Conservation (phyloP, 2,888 invertebrate genomes). For the Itoplectis maculator region DNA sequence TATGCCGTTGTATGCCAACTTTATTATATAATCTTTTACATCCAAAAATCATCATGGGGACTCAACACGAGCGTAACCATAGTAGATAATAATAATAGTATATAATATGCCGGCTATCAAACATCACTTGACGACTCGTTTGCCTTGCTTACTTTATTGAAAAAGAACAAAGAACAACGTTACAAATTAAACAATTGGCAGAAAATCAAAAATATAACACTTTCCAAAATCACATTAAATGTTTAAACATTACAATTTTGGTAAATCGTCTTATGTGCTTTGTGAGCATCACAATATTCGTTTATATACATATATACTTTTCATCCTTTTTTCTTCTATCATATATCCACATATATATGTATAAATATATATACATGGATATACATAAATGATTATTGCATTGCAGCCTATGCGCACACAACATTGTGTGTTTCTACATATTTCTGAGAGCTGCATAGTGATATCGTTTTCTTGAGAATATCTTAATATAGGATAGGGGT, state of each 20-base stretch:
- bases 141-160: slow-evolving; percentile 83
- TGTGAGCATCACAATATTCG: slow-evolving; percentile 83
- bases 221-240: slow-evolving; percentile 84
- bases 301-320: slow-evolving; percentile 69
- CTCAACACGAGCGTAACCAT: slow-evolving; percentile 1
- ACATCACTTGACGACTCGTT: slow-evolving; percentile 23
- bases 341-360: slow-evolving; percentile 51
- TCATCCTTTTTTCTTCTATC: slow-evolving; percentile 26
- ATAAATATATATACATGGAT: slow-evolving; percentile 60
- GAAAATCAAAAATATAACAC: slow-evolving; percentile 84
- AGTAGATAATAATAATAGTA: not conserved
- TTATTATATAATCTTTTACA: slow-evolving; percentile 30
- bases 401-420: slow-evolving; percentile 82
- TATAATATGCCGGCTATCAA: slow-evolving; percentile 10
- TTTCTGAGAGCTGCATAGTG: slow-evolving; percentile 75
- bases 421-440: slow-evolving; percentile 79
- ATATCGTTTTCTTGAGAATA: slow-evolving; percentile 77
- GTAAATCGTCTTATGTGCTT: slow-evolving; percentile 81
- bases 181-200: slow-evolving; percentile 84
- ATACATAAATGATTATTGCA: slow-evolving; percentile 78
- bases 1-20: not conserved
- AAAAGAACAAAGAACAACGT: slow-evolving; percentile 84
- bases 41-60: slow-evolving; percentile 1
- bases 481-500: slow-evolving; percentile 79
- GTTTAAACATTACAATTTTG: slow-evolving; percentile 78